phyloP scores from a whole-genome alignment of 2,113 vertebrate genomes.

The Mystacornis crossleyi region DNA sequence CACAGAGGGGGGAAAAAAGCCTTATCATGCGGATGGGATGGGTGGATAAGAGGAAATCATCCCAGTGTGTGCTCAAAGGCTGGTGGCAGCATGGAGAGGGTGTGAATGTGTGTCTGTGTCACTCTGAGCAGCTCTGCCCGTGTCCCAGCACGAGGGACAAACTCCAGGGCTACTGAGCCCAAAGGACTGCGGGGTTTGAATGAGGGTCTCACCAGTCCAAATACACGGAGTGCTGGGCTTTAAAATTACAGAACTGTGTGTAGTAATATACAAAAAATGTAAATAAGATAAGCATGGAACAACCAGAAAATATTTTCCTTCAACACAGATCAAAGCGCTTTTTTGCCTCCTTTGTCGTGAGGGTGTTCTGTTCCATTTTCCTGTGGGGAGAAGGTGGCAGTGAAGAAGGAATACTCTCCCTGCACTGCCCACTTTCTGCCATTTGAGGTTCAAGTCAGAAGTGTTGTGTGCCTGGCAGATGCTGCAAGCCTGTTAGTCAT shows the following conservation, averaged over 20 bases:
- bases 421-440: neutral
- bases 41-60: neutral
- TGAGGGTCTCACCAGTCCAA: neutral
- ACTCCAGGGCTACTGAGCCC: neutral
- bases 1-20: neutral
- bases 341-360: neutral
- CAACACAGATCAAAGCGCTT: neutral
- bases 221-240: neutral
- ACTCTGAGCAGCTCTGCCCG: neutral
- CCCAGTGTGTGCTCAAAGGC: neutral
- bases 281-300: neutral
- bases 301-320: neutral
- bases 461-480: neutral
- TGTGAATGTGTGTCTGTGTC: neutral
- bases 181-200: fast-evolving
- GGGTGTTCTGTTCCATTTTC: neutral
- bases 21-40: neutral
- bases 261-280: neutral
- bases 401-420: neutral
- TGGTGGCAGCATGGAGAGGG: neutral
- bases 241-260: neutral
- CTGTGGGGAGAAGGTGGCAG: neutral
- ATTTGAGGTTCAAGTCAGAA: neutral
- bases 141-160: neutral
- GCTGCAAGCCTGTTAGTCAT: fast-evolving